Evolutionary conservation across 2,888 invertebrate genomes (phyloP), one percentile per base, ranked within the genome.

Genomic region (Pachymerium ferrugineum): DNA sequence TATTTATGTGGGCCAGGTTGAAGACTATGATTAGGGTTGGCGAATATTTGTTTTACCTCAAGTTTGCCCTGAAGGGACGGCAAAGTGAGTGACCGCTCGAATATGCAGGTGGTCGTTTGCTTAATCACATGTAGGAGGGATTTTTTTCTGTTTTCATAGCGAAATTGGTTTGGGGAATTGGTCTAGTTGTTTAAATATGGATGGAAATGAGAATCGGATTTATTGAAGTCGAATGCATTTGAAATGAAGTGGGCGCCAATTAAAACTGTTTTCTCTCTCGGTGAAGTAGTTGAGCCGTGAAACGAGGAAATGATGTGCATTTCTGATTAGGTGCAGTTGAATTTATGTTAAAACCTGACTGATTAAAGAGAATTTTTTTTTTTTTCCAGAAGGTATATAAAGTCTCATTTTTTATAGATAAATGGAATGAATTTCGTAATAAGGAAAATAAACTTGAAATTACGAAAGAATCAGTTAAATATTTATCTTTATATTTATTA

Each of bases 71-170:
- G 8, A n/a, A 28, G 62, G 62, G 62, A 62, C 22, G 28, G 14
- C 25, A 62, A 28, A 62, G 62, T 62, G 62, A 62, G 62, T 62
- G 62, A 62, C 62, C 62, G 62, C 62, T 62, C 62, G 62, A n/a
- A 62, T 62, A 62, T 62, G 62, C 62, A 62, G 28, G 62, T 28
- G 62, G 25, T 62, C 28, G n/a, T 62, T 28, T 22, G 54, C n/a
- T 62, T 62, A 28, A 62, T 62, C 62, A 62, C 28, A 62, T 28
- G n/a, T 62, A n/a, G 38, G 16, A 4, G 16, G 47, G 47, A 8
- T 22, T 16, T 22, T 16, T 14, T 62, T 62, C 28, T 62, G 28
- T 62, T 62, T 62, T 62, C 25, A 62, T 62, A n/a, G 5, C 62
- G 62, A 62, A n/a, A 62, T 62, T 8, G 22, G n/a, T 28, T 10